phyloP scores from a whole-genome alignment of 2,113 vertebrate species.

The Phoenicopterus ruber region DNA sequence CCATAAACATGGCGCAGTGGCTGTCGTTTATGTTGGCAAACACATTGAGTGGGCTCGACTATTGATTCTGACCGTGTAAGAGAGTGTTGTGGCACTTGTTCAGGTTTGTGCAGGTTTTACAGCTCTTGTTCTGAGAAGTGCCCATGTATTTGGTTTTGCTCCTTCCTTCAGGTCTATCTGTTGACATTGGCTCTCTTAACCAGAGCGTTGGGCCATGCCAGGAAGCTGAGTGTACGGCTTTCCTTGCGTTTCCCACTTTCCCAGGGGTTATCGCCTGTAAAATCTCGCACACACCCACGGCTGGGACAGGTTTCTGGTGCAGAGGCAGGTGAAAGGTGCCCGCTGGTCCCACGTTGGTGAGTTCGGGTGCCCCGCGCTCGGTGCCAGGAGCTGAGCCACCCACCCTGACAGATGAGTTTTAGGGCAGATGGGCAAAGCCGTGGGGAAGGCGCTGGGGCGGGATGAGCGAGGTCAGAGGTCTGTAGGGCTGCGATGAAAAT shows the following conservation, averaged over 20 bases:
- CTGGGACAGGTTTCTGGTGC: not conserved
- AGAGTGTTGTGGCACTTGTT: constrained; percentile 44
- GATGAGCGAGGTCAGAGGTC: not conserved
- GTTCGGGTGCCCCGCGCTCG: rapidly evolving
- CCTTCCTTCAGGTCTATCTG: constrained; percentile 52
- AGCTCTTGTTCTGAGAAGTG: constrained; percentile 61
- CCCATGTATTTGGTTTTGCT: constrained; percentile 63
- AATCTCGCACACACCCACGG: not conserved
- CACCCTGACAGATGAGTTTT: not conserved
- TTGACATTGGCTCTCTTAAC: constrained; percentile 66
- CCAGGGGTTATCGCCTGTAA: not conserved
- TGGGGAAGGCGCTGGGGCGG: not conserved
- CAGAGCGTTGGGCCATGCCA: constrained; percentile 25
- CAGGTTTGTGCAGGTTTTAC: constrained; percentile 67
- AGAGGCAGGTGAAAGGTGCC: constrained; percentile 37
- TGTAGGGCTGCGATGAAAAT: not conserved
- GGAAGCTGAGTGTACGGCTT: not conserved
- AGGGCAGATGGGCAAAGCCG: not conserved
- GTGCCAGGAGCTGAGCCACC: not conserved
- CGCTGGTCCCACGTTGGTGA: rapidly evolving
- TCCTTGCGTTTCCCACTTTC: not conserved
- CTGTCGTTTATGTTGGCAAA: constrained; percentile 36
- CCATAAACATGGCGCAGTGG: not conserved
- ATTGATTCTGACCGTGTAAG: constrained; percentile 51
- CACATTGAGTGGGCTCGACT: constrained; percentile 19